Percentiles rank a stretch among this genome's conserved stretches.
These are phyloP conservation scores for Mesitornis unicolor DNA, from an alignment of 2,113 vertebrate species.

Conservation along the genomic window DNA sequence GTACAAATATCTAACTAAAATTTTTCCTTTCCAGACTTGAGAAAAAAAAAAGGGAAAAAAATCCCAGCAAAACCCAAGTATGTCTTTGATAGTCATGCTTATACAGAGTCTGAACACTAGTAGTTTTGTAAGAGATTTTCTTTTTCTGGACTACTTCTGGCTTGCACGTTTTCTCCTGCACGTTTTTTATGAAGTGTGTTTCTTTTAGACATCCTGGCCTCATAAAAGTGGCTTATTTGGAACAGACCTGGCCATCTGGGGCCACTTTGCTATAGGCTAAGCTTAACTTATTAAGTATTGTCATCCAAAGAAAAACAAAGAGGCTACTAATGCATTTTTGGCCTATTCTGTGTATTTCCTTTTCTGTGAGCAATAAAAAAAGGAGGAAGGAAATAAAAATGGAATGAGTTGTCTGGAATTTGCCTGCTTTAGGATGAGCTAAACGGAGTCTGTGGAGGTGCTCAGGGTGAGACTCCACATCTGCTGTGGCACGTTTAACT, in stretches of 20 bases:
- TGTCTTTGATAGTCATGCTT: constrained; percentile 30
- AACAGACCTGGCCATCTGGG: constrained; percentile 42
- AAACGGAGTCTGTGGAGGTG: not conserved
- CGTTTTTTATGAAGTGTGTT: constrained; percentile 51
- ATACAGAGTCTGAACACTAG: constrained; percentile 6
- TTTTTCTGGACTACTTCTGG: constrained; percentile 23
- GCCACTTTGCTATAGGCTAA: constrained; percentile 7
- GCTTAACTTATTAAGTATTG: constrained; percentile 17
- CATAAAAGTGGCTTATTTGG: constrained; percentile 47
- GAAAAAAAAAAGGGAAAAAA: not conserved
- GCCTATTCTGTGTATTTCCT: not conserved
- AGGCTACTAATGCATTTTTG: not conserved
- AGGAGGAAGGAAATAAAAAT: not conserved
- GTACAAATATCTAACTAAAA: not conserved
- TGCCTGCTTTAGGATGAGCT: not conserved
- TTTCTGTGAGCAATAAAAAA: not conserved
- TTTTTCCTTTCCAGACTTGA: not conserved
- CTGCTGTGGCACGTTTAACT: not conserved
- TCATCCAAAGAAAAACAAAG: constrained; percentile 34
- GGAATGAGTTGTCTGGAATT: not conserved
- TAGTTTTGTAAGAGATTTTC: constrained; percentile 20
- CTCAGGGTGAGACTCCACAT: not conserved
- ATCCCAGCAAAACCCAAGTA: not conserved
- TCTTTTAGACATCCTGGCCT: constrained; percentile 35
- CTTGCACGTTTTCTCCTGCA: constrained; percentile 43